Percentiles rank a stretch among this genome's conserved stretches.
Conservation (phyloP, 2,888 invertebrate genomes). For the Drosophila austrosaltans region DNA sequence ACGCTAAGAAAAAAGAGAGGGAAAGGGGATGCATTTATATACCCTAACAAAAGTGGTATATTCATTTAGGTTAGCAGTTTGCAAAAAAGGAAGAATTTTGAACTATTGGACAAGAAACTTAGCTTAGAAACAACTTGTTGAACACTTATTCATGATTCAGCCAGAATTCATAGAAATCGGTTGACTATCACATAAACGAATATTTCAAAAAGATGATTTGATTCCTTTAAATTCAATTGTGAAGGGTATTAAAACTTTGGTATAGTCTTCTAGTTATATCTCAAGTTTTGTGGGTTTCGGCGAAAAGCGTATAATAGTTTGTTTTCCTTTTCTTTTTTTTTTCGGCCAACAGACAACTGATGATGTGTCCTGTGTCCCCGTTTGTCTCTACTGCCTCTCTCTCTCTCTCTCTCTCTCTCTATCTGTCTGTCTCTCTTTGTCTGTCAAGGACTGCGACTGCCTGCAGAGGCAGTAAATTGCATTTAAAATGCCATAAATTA, state of each 20-base stretch:
- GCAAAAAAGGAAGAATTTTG: no score
- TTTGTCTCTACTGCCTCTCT: neutral
- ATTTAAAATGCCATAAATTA: constrained; percentile 75
- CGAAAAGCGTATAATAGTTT: constrained; percentile 40
- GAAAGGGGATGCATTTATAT: neutral
- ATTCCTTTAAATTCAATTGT: no score
- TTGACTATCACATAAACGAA: no score
- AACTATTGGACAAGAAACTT: no score
- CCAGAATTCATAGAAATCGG: no score
- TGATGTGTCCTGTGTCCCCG: constrained; percentile 1
- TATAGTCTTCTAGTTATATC: neutral
- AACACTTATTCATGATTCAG: no score
- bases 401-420: neutral
- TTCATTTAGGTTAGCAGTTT: no score
- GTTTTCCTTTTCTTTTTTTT: no score
- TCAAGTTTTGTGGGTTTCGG: constrained; percentile 13
- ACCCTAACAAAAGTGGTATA: no score
- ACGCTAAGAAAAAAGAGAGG: neutral
- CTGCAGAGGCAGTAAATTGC: constrained; percentile 64
- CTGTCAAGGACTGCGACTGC: constrained; percentile 2
- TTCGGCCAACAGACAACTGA: constrained; percentile 29
- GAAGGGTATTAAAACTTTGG: no score
- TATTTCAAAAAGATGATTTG: no score
- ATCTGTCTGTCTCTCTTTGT: neutral
- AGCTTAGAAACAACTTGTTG: no score